Conservation (phyloP, 1,140 invertebrate genomes). For the Eufriesea mexicana region DNA sequence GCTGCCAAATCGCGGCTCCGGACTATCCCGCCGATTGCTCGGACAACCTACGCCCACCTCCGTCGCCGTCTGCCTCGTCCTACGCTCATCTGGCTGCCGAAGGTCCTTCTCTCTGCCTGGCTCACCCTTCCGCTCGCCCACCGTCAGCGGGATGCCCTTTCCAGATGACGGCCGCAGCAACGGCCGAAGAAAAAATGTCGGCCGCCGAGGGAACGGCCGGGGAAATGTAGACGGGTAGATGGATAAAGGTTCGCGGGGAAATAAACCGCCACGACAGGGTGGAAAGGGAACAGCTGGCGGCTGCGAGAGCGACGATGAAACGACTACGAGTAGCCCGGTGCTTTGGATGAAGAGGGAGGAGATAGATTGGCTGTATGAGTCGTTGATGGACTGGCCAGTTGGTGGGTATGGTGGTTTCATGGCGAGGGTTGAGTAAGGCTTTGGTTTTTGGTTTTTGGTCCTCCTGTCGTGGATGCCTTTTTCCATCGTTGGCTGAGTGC, state of each 20-base stretch:
- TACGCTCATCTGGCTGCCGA: slow-evolving; percentile 3
- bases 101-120: neutral
- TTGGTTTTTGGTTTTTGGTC: neutral
- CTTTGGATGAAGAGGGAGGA: neutral
- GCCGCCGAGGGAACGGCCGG: neutral
- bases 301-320: neutral
- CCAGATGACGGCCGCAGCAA: slow-evolving; percentile 41
- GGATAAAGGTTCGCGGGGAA: slow-evolving; percentile 21
- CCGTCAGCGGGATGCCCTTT: too few species aligned
- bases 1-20: slow-evolving; percentile 70
- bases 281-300: slow-evolving; percentile 17
- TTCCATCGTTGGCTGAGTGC: too few species aligned
- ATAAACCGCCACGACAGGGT: neutral
- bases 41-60: slow-evolving; percentile 47
- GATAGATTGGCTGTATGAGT: slow-evolving; percentile 12
- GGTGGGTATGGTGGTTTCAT: neutral
- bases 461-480: too few species aligned
- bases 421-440: neutral
- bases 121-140: neutral
- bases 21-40: slow-evolving; percentile 67
- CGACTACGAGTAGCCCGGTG: neutral
- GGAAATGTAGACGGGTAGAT: slow-evolving; percentile 13
- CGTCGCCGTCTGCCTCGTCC: slow-evolving; percentile 9
- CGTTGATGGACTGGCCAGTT: slow-evolving; percentile 1
- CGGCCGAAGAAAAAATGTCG: slow-evolving; percentile 38